phyloP scores from a whole-genome alignment of 2,113 vertebrate species.

The Sialia sialis region DNA sequence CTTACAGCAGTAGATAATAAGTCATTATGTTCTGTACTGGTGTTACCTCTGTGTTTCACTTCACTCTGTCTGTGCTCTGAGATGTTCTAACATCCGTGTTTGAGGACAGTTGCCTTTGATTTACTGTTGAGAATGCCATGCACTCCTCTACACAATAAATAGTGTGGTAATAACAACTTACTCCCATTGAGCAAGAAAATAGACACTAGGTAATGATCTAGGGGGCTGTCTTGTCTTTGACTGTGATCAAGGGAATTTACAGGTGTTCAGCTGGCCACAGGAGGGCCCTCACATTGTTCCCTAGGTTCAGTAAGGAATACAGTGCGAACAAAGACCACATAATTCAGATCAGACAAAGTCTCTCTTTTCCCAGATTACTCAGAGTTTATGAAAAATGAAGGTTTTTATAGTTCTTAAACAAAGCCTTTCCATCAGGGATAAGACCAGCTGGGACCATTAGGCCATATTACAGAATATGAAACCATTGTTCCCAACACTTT shows the following conservation, averaged over 20 bases:
- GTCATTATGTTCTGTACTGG: neutral
- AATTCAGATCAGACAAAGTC: neutral
- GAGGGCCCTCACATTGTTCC: conserved; percentile 1
- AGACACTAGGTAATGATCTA: neutral
- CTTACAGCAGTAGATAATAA: neutral
- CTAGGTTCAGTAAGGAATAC: neutral
- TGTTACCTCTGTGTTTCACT: neutral
- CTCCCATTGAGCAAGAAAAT: neutral
- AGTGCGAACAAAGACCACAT: neutral
- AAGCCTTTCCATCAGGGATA: neutral
- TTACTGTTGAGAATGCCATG: neutral
- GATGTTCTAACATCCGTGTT: neutral
- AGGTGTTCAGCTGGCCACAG: conserved; percentile 15
- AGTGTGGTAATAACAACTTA: neutral
- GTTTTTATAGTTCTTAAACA: neutral
- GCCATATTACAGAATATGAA: neutral
- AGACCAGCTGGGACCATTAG: neutral
- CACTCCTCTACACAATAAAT: neutral
- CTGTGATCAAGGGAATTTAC: neutral
- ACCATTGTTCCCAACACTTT: neutral
- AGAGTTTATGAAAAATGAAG: neutral
- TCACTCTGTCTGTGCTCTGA: neutral
- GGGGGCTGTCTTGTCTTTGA: neutral
- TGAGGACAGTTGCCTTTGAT: neutral
- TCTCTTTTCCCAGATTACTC: neutral